Percentiles rank a stretch among this genome's conserved stretches.
These are phyloP conservation scores for Aleiodes sp. DNA, from an alignment of 1,140 invertebrate genomes.

Conservation along the genomic window DNA sequence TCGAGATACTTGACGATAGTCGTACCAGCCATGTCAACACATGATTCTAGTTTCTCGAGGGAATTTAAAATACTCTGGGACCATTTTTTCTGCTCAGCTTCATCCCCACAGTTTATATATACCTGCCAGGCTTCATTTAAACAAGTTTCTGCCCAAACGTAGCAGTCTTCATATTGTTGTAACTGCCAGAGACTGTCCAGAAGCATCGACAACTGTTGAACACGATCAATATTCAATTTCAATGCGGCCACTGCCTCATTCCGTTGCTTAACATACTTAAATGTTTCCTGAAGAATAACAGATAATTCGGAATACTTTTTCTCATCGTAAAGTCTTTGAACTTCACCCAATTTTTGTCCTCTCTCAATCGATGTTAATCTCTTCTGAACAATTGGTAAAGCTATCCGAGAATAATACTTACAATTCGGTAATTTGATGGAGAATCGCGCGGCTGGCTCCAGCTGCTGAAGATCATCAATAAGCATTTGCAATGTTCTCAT, in stretches of 20 bases:
- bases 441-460: conserved; percentile 47
- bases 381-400: conserved; percentile 56
- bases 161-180: conserved; percentile 71
- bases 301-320: conserved; percentile 74
- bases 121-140: conserved; percentile 72
- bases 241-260: conserved; percentile 47
- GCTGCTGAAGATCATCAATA: conserved; percentile 54
- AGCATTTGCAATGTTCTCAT: conserved; percentile 63
- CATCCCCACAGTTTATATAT: conserved; percentile 66
- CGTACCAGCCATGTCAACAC: conserved; percentile 70
- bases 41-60: conserved; percentile 74
- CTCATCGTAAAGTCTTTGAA: conserved; percentile 70
- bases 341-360: conserved; percentile 67
- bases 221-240: conserved; percentile 63
- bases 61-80: conserved; percentile 73
- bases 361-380: conserved; percentile 67
- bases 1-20: conserved; percentile 68
- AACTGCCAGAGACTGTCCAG: conserved; percentile 77
- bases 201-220: conserved; percentile 71
- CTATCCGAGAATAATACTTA: conserved; percentile 64
- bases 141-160: conserved; percentile 79
- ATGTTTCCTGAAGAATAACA: conserved; percentile 72
- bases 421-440: conserved; percentile 66
- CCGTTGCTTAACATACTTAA: conserved; percentile 64
- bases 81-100: conserved; percentile 71